Conservation (phyloP, 2,113 vertebrate species). For the Anhinga anhinga region DNA sequence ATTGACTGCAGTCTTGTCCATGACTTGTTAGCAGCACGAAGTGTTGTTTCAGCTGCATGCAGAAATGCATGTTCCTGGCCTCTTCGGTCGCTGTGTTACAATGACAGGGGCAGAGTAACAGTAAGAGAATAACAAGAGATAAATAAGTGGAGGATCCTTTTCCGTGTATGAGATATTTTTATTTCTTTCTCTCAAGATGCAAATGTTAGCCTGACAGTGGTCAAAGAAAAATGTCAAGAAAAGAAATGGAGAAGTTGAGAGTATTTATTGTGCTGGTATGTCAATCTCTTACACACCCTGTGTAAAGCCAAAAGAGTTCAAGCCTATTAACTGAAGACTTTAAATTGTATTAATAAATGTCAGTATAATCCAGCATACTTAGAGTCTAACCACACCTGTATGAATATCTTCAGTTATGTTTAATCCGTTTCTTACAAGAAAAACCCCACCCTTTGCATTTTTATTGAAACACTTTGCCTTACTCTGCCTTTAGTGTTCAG, state of each 20-base stretch:
- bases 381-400: slow-evolving; percentile 10
- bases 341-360: slow-evolving; percentile 14
- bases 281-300: neutral
- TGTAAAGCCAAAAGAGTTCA: neutral
- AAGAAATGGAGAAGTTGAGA: neutral
- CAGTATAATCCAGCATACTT: neutral
- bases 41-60: neutral
- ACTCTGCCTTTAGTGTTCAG: neutral
- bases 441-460: neutral
- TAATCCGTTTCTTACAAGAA: neutral
- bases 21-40: neutral
- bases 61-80: neutral
- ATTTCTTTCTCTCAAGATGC: neutral
- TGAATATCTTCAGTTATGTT: neutral
- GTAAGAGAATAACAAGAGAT: neutral
- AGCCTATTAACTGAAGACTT: slow-evolving; percentile 21
- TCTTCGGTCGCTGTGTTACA: neutral
- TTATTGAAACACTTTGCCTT: neutral
- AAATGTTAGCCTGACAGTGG: neutral
- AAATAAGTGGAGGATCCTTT: neutral
- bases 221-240: slow-evolving; percentile 19
- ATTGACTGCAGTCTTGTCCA: neutral
- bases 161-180: neutral
- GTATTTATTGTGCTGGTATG: neutral
- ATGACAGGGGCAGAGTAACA: neutral